Percentiles rank a stretch among this genome's conserved stretches.
phyloP scores from a whole-genome alignment of 2,888 invertebrate genomes.

The Pimpla rufipes region DNA sequence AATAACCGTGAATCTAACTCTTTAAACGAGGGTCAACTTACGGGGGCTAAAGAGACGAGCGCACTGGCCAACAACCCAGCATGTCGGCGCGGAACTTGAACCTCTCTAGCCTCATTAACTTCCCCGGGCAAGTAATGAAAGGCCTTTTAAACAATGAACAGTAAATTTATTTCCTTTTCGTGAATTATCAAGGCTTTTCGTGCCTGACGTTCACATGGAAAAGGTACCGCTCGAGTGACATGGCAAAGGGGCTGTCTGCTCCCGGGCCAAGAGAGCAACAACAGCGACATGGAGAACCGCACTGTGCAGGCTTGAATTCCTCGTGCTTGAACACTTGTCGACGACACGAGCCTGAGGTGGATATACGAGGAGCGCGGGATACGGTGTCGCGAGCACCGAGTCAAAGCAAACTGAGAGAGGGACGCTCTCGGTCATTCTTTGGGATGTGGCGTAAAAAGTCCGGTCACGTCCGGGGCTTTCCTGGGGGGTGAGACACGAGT shows the following conservation, averaged over 20 bases:
- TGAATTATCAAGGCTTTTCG: slow-evolving; percentile 3
- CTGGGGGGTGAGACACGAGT: slow-evolving; percentile 79
- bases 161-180: slow-evolving; percentile 14
- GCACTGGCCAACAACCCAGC: too few species aligned
- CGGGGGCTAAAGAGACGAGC: too few species aligned
- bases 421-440: slow-evolving; percentile 80
- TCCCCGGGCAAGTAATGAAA: not conserved
- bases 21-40: too few species aligned
- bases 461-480: slow-evolving; percentile 80
- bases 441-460: slow-evolving; percentile 79
- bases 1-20: too few species aligned
- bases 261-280: slow-evolving; percentile 5
- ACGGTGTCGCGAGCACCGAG: slow-evolving; percentile 75
- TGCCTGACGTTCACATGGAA: not conserved
- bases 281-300: slow-evolving; percentile 29
- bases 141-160: not conserved
- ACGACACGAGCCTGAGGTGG: slow-evolving; percentile 25
- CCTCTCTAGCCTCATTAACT: not conserved
- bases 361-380: slow-evolving; percentile 61
- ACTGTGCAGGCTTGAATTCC: slow-evolving; percentile 46
- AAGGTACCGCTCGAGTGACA: slow-evolving; percentile 3
- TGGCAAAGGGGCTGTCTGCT: not conserved
- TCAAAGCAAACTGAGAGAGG: slow-evolving; percentile 78
- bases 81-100: too few species aligned
- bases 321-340: slow-evolving; percentile 56